phyloP scores from a whole-genome alignment of 2,888 invertebrate species.

The Holacanthella duospinosa region DNA sequence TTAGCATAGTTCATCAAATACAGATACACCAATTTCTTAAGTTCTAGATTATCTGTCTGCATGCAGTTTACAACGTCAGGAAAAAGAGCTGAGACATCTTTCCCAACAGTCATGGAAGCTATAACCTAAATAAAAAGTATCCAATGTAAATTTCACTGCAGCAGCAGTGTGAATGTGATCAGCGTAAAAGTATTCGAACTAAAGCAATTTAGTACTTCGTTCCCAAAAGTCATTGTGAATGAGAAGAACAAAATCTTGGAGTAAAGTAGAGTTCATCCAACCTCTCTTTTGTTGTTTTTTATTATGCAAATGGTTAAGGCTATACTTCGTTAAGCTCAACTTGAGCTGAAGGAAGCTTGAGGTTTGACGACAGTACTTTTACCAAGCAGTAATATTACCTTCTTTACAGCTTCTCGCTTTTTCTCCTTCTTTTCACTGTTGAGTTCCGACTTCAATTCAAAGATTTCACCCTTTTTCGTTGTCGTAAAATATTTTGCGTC shows the following conservation, averaged over 20 bases:
- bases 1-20: slow-evolving; percentile 99
- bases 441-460: slow-evolving; percentile 94
- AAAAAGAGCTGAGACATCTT: slow-evolving; percentile 96
- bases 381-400: slow-evolving; percentile 59
- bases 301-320: too few species aligned
- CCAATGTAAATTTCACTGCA: neutral
- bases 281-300: too few species aligned
- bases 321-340: too few species aligned
- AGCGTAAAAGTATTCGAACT: too few species aligned
- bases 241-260: too few species aligned
- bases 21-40: slow-evolving; percentile 96
- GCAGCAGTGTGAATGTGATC: too few species aligned
- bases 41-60: slow-evolving; percentile 98
- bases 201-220: too few species aligned
- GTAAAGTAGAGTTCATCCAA: too few species aligned
- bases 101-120: slow-evolving; percentile 99
- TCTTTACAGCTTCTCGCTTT: slow-evolving; percentile 98
- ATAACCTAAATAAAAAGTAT: slow-evolving; percentile 59
- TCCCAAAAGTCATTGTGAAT: too few species aligned
- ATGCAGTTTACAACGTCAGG: slow-evolving; percentile 99
- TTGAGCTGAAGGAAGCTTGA: too few species aligned
- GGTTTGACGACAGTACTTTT: neutral
- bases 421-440: slow-evolving; percentile 99
- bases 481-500: slow-evolving; percentile 99
- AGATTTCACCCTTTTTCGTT: slow-evolving; percentile 99